Evolutionary conservation across 2,113 vertebrate genomes (phyloP), one percentile per base, ranked within the genome.

Genomic region (Strix aluco): DNA sequence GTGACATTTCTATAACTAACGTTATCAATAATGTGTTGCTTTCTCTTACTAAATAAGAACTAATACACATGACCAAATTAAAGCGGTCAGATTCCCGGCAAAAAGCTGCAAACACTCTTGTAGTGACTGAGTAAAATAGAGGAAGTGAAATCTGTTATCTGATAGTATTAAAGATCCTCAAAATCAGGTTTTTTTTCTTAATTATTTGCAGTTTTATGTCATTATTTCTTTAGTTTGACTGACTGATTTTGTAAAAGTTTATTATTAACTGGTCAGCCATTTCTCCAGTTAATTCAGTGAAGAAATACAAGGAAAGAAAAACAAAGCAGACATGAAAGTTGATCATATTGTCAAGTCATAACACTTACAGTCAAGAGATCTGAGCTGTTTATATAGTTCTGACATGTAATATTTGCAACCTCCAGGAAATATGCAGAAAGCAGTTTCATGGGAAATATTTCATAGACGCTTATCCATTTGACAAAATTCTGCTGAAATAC

Each of bases 51-150:
- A 36, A 63, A 14, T 46, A 73, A 63, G n/a, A 87, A 7, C 20
- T 2, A 40, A 6, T 15, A 13, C 1, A 14, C 0, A 2, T 16
- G 4, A 40, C 11, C 3, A 49, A 86, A 61, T 36, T 5, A 19
- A 32, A 25, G 25, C 36, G 74, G n/a, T 9, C 65, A 63, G 51
- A 25, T 63, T 67, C 12, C 26, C 67, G 30, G 23, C 19, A 55
- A 78, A 30, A 42, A 32, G 23, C 54, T 73, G 34, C 29, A 23
- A 62, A 55, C 17, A 6, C 3, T 70, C 29, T 18, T 29, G 27
- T 29, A 71, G 74, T 22, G 44, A 40, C 25, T 16, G 14, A 49
- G 20, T 40, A 44, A 93, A 66, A 65, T 51, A 25, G 32, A 51
- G n/a, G 34, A 81, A 52, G 16, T 52, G 14, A 72, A 57, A 65